Evolutionary conservation across 2,113 vertebrate species (phyloP).

Genomic region (Nothobranchius furzeri): DNA sequence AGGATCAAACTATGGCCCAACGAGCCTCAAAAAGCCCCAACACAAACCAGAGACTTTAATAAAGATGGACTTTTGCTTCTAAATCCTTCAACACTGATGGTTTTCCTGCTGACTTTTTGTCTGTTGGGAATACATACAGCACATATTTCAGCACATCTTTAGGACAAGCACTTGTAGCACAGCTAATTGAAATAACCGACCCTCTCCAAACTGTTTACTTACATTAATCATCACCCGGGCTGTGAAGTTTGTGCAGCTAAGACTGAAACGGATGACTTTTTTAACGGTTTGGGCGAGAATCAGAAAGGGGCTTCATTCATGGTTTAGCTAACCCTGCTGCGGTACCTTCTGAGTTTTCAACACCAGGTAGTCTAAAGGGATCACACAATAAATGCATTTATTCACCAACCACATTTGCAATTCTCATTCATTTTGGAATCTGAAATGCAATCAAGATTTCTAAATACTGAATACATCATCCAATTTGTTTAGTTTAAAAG

Average conservation of each 20-base stretch:
- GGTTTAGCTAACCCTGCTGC: conserved; percentile 10
- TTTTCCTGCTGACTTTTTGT: conserved; percentile 66
- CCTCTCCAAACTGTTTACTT: conserved; percentile 72
- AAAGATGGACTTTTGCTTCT: conserved; percentile 69
- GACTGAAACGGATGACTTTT: conserved; percentile 32
- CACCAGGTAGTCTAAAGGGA: conserved; percentile 14
- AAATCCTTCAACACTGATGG: conserved; percentile 58
- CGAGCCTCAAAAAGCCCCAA: conserved; percentile 36
- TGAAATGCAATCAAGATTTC: conserved; percentile 65
- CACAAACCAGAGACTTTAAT: conserved; percentile 60
- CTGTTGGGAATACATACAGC: conserved; percentile 44
- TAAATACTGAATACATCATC: conserved; percentile 42
- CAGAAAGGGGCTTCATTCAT: conserved; percentile 41
- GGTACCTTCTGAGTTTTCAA: conserved; percentile 48
- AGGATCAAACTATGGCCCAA: conserved; percentile 44
- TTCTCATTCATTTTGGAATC: conserved; percentile 54
- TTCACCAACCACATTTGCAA: conserved; percentile 53
- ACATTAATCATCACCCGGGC: conserved; percentile 68
- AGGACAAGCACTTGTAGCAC: conserved; percentile 45
- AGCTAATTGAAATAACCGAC: conserved; percentile 45
- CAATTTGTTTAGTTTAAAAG: conserved; percentile 48
- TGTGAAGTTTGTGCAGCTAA: conserved; percentile 58
- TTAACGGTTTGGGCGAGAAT: conserved; percentile 27
- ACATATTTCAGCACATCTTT: conserved; percentile 68
- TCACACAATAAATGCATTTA: conserved; percentile 51